Evolutionary conservation across 2,113 vertebrate species (phyloP).

Genomic region (Xenus cinereus): DNA sequence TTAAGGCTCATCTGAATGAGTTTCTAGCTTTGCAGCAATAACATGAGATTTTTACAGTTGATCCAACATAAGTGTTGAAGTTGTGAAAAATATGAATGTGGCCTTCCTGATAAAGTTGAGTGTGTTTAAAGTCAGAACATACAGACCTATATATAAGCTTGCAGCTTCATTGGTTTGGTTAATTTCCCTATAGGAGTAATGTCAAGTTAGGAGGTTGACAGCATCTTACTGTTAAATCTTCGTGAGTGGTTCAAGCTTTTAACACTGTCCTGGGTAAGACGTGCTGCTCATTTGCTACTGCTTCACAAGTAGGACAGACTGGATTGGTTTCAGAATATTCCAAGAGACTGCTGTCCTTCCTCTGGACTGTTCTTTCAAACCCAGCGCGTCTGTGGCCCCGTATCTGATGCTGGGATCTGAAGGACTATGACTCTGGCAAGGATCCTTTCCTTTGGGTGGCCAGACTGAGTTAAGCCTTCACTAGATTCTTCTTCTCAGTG

Average conservation of each 20-base stretch:
- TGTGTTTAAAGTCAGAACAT: background rate
- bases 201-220: background rate
- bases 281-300: background rate
- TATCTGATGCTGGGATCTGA: background rate
- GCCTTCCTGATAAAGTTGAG: background rate
- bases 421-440: background rate
- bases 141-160: background rate
- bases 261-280: background rate
- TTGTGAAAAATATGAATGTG: background rate
- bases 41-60: background rate
- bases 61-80: background rate
- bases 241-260: background rate
- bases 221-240: background rate
- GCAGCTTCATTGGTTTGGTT: background rate
- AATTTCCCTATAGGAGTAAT: background rate
- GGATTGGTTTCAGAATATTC: background rate
- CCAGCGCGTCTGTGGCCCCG: accelerated
- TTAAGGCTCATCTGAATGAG: background rate
- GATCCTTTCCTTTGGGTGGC: background rate
- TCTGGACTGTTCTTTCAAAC: background rate
- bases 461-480: background rate
- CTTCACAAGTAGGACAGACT: background rate
- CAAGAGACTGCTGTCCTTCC: background rate
- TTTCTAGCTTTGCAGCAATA: background rate
- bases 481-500: background rate